Evolutionary conservation across 1,140 invertebrate species (phyloP).

Genomic region (Lordiphosa stackelbergi): DNA sequence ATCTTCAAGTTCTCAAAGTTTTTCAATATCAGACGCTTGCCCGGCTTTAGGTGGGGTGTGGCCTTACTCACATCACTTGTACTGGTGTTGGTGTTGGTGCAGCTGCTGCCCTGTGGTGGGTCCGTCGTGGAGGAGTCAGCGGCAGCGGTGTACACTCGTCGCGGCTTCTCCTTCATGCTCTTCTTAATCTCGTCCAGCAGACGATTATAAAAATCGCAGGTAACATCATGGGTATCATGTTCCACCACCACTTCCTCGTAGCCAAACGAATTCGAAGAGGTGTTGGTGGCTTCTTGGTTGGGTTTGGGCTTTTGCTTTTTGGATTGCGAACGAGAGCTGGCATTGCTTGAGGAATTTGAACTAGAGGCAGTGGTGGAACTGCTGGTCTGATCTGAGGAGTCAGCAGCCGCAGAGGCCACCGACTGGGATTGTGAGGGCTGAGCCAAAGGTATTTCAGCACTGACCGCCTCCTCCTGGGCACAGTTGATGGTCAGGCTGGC

Average conservation of each 20-base stretch:
- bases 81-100: conserved; percentile 36
- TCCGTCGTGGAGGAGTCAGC: conserved; percentile 35
- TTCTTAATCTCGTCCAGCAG: conserved; percentile 74
- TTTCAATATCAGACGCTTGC: conserved; percentile 62
- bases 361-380: conserved; percentile 50
- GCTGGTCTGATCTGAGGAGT: conserved; percentile 26
- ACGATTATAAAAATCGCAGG: conserved; percentile 75
- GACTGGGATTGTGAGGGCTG: conserved; percentile 25
- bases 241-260: conserved; percentile 23
- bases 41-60: conserved; percentile 42
- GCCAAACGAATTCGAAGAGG: conserved; percentile 19
- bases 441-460: conserved; percentile 50
- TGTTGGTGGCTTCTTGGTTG: conserved; percentile 15
- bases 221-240: conserved; percentile 49
- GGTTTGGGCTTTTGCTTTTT: conserved; percentile 53
- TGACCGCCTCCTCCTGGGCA: conserved; percentile 64
- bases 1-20: conserved; percentile 74
- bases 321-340: conserved; percentile 67
- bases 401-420: conserved; percentile 17
- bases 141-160: conserved; percentile 19
- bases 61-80: conserved; percentile 10
- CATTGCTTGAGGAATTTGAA: conserved; percentile 67
- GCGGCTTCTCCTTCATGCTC: conserved; percentile 60
- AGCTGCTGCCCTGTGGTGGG: not conserved
- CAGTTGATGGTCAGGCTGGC: conserved; percentile 74